Evolutionary conservation across 2,888 invertebrate genomes (phyloP).

Genomic region (Teleiodes luculella): DNA sequence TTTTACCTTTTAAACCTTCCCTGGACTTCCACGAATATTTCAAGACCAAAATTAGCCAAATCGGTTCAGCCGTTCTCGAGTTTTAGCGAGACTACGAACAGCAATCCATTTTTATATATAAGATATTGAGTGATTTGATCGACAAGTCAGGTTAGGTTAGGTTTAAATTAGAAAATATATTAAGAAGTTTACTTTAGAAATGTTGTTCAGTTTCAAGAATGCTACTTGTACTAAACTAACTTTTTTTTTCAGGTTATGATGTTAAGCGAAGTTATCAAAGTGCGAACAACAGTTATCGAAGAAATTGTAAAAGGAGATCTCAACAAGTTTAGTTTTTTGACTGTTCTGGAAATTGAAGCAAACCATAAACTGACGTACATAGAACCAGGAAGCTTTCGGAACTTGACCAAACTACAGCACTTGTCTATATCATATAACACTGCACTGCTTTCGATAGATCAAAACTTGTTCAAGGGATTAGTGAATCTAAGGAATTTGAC

Average conservation of each 20-base stretch:
- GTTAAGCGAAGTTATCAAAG: conserved; percentile 54
- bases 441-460: conserved; percentile 58
- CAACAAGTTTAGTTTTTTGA: conserved; percentile 50
- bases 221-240: no score
- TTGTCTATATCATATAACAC: conserved; percentile 78
- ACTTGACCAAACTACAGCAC: conserved; percentile 65
- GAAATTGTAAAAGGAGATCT: conserved; percentile 64
- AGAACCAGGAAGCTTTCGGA: conserved; percentile 67
- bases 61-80: no score
- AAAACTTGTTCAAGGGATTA: conserved; percentile 71
- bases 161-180: no score
- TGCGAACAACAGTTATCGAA: conserved; percentile 71
- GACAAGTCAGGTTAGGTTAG: no score
- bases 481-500: conserved; percentile 66
- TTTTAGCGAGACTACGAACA: no score
- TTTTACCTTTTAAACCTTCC: no score
- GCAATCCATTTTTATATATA: no score
- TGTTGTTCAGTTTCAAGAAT: no score
- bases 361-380: conserved; percentile 72
- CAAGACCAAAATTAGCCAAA: no score
- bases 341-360: conserved; percentile 72
- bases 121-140: no score
- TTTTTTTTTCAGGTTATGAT: conserved; percentile 52
- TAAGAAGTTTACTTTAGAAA: no score
- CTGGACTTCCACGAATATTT: no score